phyloP scores from a whole-genome alignment of 2,797 vertebrate species.

The Phalanger gymnotis region DNA sequence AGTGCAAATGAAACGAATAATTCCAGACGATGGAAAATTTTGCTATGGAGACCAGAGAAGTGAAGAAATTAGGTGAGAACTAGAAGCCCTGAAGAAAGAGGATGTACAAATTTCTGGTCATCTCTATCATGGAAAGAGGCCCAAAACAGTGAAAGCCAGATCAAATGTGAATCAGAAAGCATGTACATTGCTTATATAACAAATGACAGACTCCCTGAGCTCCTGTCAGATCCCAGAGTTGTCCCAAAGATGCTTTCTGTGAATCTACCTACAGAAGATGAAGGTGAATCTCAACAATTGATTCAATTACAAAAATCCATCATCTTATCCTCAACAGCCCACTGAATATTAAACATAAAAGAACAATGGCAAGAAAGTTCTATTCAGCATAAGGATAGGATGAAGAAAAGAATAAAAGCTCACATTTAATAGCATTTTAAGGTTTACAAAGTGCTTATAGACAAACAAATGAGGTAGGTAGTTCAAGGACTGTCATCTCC shows the following conservation, averaged over 20 bases:
- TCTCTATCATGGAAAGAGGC: neutral
- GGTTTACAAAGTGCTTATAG: neutral
- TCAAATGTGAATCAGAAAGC: neutral
- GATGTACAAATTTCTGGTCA: neutral
- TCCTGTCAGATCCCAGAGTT: neutral
- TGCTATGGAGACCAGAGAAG: neutral
- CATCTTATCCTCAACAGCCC: no score
- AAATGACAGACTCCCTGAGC: neutral
- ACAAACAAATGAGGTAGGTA: neutral
- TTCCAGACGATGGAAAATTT: neutral
- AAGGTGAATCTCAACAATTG: neutral
- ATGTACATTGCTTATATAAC: neutral
- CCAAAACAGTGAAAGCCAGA: neutral
- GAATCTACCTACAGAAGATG: neutral
- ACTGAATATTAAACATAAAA: no score
- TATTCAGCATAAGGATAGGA: neutral
- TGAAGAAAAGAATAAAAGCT: neutral
- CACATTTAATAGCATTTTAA: neutral
- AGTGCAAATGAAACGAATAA: neutral
- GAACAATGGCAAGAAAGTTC: neutral
- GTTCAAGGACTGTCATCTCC: neutral
- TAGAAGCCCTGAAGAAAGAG: neutral
- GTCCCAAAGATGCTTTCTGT: neutral
- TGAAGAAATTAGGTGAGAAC: neutral
- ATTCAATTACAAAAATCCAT: neutral